These are phyloP conservation scores for Caenorhabditis parvicauda DNA, from an alignment of 2,888 invertebrate species.

Conservation along the genomic window DNA sequence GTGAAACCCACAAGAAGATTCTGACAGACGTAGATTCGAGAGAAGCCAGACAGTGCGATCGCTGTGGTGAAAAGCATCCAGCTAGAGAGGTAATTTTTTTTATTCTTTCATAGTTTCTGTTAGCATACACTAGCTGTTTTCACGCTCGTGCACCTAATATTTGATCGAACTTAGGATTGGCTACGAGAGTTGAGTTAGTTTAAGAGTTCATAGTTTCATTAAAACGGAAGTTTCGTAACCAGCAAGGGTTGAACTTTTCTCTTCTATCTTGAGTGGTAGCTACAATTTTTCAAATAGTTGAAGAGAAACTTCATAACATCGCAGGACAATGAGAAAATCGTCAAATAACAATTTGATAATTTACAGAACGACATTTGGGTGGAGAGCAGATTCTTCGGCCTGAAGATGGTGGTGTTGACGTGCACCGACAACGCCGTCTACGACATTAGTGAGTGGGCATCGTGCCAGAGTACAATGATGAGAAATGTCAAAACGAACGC, in stretches of 20 bases:
- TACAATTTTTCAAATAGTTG: too few species aligned
- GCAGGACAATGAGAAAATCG: background rate
- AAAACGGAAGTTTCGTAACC: too few species aligned
- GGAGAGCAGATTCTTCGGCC: slow-evolving; percentile 80
- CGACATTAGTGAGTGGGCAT: slow-evolving; percentile 95
- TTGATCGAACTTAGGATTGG: too few species aligned
- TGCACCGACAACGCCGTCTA: slow-evolving; percentile 93
- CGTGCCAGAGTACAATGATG: slow-evolving; percentile 74
- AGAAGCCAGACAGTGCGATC: slow-evolving; percentile 83
- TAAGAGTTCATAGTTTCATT: too few species aligned
- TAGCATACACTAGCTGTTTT: too few species aligned
- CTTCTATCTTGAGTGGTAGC: too few species aligned
- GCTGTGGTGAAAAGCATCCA: slow-evolving; percentile 80
- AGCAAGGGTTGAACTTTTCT: too few species aligned
- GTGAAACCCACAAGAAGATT: slow-evolving; percentile 82
- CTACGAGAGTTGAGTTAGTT: too few species aligned
- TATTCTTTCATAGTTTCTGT: background rate
- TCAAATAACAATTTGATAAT: background rate
- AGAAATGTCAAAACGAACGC: slow-evolving; percentile 84
- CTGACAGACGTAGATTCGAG: slow-evolving; percentile 83
- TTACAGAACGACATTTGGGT: slow-evolving; percentile 70
- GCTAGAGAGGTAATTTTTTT: slow-evolving; percentile 70
- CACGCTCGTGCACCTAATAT: too few species aligned
- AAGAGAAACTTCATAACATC: background rate
- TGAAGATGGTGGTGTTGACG: slow-evolving; percentile 90